Conservation (phyloP, 2,797 vertebrate species). For the Danio jaintianensis region DNA sequence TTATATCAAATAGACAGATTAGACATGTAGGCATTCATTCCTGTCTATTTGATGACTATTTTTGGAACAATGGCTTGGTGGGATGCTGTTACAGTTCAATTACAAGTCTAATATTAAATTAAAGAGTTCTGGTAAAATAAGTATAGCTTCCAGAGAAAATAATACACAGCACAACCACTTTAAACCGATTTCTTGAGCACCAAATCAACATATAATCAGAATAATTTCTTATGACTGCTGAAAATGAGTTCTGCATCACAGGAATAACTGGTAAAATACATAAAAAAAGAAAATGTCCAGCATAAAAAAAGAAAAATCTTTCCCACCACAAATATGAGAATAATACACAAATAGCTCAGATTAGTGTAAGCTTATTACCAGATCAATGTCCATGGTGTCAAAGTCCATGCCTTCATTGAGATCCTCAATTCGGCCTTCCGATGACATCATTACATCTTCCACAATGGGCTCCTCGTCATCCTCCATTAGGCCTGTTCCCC, state of each 20-base stretch:
- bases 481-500: constrained; percentile 97
- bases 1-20: no score
- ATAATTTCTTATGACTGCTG: no score
- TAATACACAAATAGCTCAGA: not conserved
- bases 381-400: constrained; percentile 99
- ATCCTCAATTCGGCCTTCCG: constrained; percentile 98
- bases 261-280: no score
- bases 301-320: no score
- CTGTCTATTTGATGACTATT: no score
- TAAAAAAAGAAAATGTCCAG: no score
- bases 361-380: constrained; percentile 83
- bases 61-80: no score
- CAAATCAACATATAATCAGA: not conserved
- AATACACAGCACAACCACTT: not conserved
- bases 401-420: constrained; percentile 99
- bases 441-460: constrained; percentile 99
- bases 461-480: constrained; percentile 99
- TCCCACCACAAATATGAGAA: no score
- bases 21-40: no score
- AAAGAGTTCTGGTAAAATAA: not conserved
- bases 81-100: no score
- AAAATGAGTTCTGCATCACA: no score
- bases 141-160: not conserved
- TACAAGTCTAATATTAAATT: not conserved
- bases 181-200: not conserved